phyloP scores from a whole-genome alignment of 1,140 invertebrate genomes.

The Magallana angulata region DNA sequence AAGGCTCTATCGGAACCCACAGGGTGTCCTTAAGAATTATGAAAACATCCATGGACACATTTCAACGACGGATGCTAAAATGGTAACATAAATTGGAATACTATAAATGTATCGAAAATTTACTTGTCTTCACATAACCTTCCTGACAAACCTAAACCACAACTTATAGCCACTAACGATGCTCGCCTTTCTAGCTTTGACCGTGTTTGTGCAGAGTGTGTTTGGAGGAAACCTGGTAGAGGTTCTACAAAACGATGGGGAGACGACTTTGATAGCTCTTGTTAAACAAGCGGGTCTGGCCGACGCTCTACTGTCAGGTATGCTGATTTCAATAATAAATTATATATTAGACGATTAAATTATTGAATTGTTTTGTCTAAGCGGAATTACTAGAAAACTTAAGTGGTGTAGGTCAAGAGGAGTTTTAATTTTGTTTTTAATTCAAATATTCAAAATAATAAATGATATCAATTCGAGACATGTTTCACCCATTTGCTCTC shows the following conservation, averaged over 20 bases:
- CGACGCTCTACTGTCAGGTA: constrained; percentile 20
- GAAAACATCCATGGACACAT: background rate
- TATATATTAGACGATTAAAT: no score
- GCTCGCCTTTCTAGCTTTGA: background rate
- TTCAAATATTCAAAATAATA: no score
- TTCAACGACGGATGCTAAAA: background rate
- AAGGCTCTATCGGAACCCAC: no score
- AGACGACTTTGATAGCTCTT: constrained; percentile 40
- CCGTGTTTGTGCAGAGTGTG: constrained; percentile 13
- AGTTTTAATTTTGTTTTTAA: no score
- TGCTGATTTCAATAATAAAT: no score
- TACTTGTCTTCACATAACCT: background rate
- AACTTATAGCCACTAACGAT: background rate
- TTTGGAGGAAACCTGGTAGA: constrained; percentile 48
- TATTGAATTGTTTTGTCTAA: no score
- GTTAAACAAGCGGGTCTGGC: constrained; percentile 52
- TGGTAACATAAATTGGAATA: background rate
- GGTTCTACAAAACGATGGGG: constrained; percentile 44
- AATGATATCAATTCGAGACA: no score
- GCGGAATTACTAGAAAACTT: no score
- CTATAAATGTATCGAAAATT: background rate
- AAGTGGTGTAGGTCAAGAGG: no score
- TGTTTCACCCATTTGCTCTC: no score
- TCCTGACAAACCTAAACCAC: background rate
- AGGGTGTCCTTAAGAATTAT: no score